Conservation (phyloP, 2,113 vertebrate species). For the Panurus biarmicus region DNA sequence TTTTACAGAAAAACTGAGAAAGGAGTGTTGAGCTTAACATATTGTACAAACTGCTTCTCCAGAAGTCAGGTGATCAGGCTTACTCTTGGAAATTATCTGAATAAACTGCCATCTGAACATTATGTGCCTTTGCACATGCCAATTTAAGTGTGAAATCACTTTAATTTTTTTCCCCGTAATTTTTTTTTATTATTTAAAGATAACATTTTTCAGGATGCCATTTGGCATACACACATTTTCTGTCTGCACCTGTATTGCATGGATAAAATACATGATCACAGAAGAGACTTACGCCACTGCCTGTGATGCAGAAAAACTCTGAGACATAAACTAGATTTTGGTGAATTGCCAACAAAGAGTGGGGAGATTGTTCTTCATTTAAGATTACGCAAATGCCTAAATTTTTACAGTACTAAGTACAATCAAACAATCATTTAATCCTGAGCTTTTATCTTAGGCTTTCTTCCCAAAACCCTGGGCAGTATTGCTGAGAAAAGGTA, state of each 20-base stretch:
- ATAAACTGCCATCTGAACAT: neutral
- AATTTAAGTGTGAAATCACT: neutral
- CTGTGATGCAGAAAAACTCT: neutral
- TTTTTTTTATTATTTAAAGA: neutral
- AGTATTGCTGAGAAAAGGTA: neutral
- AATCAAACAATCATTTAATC: neutral
- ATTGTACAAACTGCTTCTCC: neutral
- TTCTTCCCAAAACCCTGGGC: neutral
- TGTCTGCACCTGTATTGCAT: neutral
- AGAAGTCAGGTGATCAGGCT: neutral
- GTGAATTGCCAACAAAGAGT: neutral
- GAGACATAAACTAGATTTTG: neutral
- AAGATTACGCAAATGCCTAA: neutral
- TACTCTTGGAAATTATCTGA: neutral
- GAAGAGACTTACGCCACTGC: neutral
- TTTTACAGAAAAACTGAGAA: neutral
- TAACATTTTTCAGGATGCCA: neutral
- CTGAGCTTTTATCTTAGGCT: neutral
- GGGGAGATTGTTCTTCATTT: neutral
- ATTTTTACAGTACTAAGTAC: neutral
- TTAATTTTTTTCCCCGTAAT: neutral
- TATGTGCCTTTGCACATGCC: neutral
- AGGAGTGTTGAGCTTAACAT: neutral
- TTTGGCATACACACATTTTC: neutral
- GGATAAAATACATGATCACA: neutral